Evolutionary conservation across 2,888 invertebrate genomes (phyloP).

Genomic region (Himalopsyche anomala): DNA sequence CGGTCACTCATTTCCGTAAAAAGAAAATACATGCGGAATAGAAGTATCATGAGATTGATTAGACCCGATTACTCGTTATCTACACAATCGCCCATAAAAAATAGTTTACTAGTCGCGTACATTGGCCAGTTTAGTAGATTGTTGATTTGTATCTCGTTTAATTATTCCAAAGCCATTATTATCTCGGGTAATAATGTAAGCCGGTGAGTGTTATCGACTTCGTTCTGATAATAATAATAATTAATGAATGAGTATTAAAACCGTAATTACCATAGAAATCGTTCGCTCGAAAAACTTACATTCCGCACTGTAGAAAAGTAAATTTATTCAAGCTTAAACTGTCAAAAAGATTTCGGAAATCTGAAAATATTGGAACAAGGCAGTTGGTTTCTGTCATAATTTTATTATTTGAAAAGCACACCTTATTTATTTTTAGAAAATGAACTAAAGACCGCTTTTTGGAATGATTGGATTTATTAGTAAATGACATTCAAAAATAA

Average conservation of each 20-base stretch:
- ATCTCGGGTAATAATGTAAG: slow-evolving; percentile 1
- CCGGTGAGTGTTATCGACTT: neutral
- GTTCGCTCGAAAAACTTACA: neutral
- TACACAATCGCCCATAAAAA: slow-evolving; percentile 2
- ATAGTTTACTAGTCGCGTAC: neutral
- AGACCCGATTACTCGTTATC: neutral
- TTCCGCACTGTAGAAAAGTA: too few species aligned
- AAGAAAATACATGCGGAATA: neutral
- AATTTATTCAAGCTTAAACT: too few species aligned
- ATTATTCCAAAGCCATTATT: slow-evolving; percentile 43
- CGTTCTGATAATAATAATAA: neutral
- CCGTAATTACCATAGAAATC: neutral
- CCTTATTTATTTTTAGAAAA: too few species aligned
- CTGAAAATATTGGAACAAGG: too few species aligned
- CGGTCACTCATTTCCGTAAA: too few species aligned
- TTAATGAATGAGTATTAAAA: slow-evolving; percentile 8
- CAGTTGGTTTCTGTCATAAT: too few species aligned
- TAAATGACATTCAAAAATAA: too few species aligned
- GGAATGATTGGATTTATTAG: too few species aligned
- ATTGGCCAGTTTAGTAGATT: slow-evolving; percentile 15
- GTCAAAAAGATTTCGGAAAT: too few species aligned
- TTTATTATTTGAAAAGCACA: too few species aligned
- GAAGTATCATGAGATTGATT: slow-evolving; percentile 5
- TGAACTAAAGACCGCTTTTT: too few species aligned
- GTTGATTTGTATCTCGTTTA: slow-evolving; percentile 32